phyloP scores from a whole-genome alignment of 2,113 vertebrate species.

The Lepus europaeus region DNA sequence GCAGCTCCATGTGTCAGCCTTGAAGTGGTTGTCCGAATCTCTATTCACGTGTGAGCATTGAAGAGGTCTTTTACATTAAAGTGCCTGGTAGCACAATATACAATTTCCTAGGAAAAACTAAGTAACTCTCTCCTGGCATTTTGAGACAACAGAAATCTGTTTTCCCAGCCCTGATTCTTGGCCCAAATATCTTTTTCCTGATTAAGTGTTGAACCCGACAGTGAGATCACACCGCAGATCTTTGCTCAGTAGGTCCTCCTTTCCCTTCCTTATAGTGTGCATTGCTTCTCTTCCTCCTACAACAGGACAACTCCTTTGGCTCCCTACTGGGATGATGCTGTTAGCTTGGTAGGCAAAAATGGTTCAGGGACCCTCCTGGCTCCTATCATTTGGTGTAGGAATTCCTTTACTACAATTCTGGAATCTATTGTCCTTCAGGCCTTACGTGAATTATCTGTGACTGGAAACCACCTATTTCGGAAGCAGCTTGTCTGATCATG shows the following conservation, averaged over 20 bases:
- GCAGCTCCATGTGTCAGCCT: background rate
- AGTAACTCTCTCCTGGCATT: background rate
- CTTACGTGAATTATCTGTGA: background rate
- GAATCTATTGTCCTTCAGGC: background rate
- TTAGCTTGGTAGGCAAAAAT: background rate
- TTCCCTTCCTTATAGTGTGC: background rate
- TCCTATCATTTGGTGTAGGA: background rate
- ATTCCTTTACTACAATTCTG: background rate
- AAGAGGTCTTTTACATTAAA: background rate
- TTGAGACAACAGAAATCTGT: background rate
- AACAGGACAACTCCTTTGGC: background rate
- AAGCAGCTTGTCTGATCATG: slow-evolving; percentile 21
- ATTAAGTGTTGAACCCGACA: background rate
- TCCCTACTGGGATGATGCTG: background rate
- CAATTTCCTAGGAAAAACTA: background rate
- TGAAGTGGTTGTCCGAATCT: background rate
- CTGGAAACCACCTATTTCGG: background rate
- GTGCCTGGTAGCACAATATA: background rate
- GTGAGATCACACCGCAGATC: background rate
- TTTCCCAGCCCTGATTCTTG: background rate
- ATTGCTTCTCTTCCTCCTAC: background rate
- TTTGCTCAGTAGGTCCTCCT: background rate
- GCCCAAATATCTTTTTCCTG: background rate
- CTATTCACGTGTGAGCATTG: background rate
- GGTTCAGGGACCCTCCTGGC: background rate